phyloP scores from a whole-genome alignment of 2,797 vertebrate species.

The Mus minutoides region DNA sequence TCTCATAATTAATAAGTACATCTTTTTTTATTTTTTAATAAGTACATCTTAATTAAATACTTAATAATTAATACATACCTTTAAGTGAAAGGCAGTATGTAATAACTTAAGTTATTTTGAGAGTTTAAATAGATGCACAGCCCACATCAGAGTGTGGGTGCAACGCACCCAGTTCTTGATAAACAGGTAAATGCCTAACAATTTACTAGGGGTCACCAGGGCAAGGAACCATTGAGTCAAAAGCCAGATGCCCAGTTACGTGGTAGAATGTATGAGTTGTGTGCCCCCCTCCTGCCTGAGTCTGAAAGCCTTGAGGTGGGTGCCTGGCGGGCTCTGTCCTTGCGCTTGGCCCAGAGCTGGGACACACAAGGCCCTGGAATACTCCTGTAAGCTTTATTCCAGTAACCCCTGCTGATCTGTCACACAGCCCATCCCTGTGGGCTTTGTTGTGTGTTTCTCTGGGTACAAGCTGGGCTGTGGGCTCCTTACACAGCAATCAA shows the following conservation, averaged over 20 bases:
- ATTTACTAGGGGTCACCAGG: background rate
- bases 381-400: background rate
- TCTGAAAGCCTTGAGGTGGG: fast-evolving
- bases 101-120: background rate
- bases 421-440: background rate
- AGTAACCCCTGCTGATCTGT: fast-evolving
- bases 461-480: fast-evolving
- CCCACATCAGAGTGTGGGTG: background rate
- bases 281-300: fast-evolving
- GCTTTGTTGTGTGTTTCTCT: fast-evolving
- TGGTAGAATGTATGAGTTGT: fast-evolving
- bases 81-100: background rate
- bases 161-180: no score
- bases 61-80: background rate
- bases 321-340: fast-evolving
- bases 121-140: background rate
- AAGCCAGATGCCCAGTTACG: background rate
- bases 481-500: fast-evolving
- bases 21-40: background rate
- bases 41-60: background rate
- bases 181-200: background rate
- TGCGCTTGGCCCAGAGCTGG: fast-evolving
- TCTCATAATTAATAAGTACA: background rate
- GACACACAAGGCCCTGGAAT: fast-evolving
- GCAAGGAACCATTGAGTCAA: no score